Base-by-base conservation (phyloP, 2,888 invertebrate species). In the Drosophila pegasa region DNA sequence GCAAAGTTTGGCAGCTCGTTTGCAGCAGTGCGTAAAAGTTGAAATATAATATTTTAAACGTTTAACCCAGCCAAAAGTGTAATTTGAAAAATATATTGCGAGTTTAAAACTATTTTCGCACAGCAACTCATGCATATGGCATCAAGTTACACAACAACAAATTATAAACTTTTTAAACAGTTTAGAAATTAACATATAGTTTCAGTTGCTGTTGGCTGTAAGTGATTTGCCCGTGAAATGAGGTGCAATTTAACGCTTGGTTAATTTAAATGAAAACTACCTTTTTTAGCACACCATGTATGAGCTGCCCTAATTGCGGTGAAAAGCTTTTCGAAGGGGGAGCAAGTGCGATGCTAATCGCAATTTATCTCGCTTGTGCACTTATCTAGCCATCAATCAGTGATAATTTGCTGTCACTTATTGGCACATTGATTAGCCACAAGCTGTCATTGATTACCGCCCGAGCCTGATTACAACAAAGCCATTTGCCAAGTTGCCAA, bases 391-490 rank as follows among this genome's bases (percentile, higher is more conserved):
- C 52, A 73, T 62, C 54, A 75, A 63, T 77, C 78, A 63, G 78
- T 31, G 63, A 48, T 58, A 78, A 75, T 77, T 67, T 47, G 68
- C 43, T 73, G 78, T 54, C 73, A 73, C 60, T 73, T 68, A 77
- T 48, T 73, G 75, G 68, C 57, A 41, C 40, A 66, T 74, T 70
- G 66, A 78, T 78, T 80, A 61, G 61, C 78, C 81, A 51, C 81
- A 74, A 62, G 63, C 70, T 77, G 78, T 60, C 78, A 67, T 67
- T 74, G 70, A 78, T 75, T 68, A 64, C 47, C 9, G 10, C 27
- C 18, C 16, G 52, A 45, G 66, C 51, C 37, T 52, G 73, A 57
- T 56, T 62, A 60, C 16, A 59, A 62, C 61, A 71, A 71, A 65
- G 51, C 57, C 57, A 20, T 29, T 65, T 29, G 57, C 64, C 31